Evolutionary conservation across 2,113 vertebrate genomes (phyloP).

Genomic region (Fregata magnificens): DNA sequence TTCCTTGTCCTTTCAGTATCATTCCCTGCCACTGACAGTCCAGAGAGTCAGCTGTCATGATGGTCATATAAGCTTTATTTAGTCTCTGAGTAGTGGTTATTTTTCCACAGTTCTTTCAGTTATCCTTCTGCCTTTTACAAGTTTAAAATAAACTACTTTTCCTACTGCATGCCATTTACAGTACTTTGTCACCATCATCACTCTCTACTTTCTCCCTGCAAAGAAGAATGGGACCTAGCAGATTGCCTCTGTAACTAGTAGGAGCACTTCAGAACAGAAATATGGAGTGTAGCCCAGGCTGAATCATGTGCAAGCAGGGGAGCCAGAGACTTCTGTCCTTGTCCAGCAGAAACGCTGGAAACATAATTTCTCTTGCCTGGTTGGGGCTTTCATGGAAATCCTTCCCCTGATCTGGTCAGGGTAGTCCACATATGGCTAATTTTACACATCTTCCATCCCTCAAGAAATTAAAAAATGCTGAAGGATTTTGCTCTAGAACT

Average conservation of each 20-base stretch:
- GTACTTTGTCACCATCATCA: background rate
- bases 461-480: background rate
- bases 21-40: too few species aligned
- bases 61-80: background rate
- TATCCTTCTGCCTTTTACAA: background rate
- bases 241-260: background rate
- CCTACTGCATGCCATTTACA: background rate
- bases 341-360: background rate
- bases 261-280: background rate
- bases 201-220: background rate
- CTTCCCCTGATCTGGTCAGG: background rate
- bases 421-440: background rate
- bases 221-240: background rate
- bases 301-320: rapidly evolving
- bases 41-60: background rate
- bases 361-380: background rate
- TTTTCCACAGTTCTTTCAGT: background rate
- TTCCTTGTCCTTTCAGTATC: too few species aligned
- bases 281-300: background rate
- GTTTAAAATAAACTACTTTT: background rate
- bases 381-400: background rate
- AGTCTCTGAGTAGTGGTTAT: background rate
- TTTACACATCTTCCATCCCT: background rate
- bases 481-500: background rate
- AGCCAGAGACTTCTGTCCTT: background rate